These are phyloP conservation scores for Platycheirus rosarum DNA, from an alignment of 2,888 invertebrate species.

Conservation along the genomic window DNA sequence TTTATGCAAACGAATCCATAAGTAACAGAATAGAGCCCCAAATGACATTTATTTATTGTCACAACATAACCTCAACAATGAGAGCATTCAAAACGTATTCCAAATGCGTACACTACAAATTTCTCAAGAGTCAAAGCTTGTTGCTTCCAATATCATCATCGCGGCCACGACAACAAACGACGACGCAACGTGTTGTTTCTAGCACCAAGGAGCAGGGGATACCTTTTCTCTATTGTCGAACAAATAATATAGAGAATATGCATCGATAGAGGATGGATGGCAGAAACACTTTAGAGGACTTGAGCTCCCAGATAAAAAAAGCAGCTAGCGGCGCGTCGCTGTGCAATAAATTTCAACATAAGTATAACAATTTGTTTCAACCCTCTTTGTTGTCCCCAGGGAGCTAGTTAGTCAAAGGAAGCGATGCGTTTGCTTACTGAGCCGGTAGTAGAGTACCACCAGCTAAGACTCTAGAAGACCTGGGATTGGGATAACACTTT, in stretches of 20 bases:
- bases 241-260: conserved; percentile 64
- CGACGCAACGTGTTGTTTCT: background rate
- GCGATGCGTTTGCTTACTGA: conserved; percentile 50
- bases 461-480: conserved; percentile 31
- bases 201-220: conserved; percentile 39
- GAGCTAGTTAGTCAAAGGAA: conserved; percentile 74
- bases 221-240: conserved; percentile 40
- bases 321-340: conserved; percentile 44
- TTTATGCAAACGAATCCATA: conserved; percentile 55
- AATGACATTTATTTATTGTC: conserved; percentile 73
- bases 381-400: conserved; percentile 47
- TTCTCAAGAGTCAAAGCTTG: conserved; percentile 20
- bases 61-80: conserved; percentile 65
- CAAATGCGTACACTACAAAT: conserved; percentile 51
- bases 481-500: conserved; percentile 44
- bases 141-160: conserved; percentile 51
- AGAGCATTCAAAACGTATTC: conserved; percentile 59
- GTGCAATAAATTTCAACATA: conserved; percentile 69
- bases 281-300: conserved; percentile 4
- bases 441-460: conserved; percentile 32
- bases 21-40: conserved; percentile 55
- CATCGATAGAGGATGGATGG: conserved; percentile 60
- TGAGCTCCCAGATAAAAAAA: conserved; percentile 14
- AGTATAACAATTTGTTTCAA: conserved; percentile 74
- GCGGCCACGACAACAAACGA: background rate